Evolutionary conservation across 2,797 vertebrate genomes (phyloP).

Genomic region (Microcaecilia unicolor): DNA sequence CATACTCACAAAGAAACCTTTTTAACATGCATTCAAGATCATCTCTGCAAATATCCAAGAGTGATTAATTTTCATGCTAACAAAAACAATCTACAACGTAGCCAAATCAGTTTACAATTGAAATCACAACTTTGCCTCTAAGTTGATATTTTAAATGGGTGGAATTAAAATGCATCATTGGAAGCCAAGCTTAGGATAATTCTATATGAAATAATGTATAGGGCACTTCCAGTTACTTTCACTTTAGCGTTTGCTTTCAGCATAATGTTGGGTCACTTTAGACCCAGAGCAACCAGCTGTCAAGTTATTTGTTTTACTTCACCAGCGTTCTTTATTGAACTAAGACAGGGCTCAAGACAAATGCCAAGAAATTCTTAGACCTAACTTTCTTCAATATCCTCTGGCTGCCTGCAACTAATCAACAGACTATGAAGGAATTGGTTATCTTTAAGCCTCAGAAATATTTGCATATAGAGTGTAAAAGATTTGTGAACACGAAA

Average conservation of each 20-base stretch:
- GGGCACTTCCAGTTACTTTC: not conserved
- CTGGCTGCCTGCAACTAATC: no score
- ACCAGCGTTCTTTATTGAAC: not conserved
- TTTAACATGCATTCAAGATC: no score
- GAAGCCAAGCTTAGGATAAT: no score
- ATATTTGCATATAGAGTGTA: not conserved
- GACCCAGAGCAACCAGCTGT: not conserved
- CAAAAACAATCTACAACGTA: no score
- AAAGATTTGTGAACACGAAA: not conserved
- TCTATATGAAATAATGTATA: not conserved
- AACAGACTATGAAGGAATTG: no score
- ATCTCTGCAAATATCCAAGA: no score
- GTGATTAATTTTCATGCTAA: no score
- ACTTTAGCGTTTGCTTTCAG: fast-evolving
- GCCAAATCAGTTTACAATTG: no score
- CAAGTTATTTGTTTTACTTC: not conserved
- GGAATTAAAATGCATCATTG: no score
- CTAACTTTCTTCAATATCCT: not conserved
- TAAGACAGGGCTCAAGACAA: not conserved
- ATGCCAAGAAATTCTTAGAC: not conserved
- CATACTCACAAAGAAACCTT: no score
- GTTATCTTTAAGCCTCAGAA: not conserved
- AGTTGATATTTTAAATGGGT: no score
- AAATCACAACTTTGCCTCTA: no score
- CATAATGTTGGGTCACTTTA: not conserved